Evolutionary conservation across 2,797 vertebrate genomes (phyloP).

Genomic region (Poecile montanus): DNA sequence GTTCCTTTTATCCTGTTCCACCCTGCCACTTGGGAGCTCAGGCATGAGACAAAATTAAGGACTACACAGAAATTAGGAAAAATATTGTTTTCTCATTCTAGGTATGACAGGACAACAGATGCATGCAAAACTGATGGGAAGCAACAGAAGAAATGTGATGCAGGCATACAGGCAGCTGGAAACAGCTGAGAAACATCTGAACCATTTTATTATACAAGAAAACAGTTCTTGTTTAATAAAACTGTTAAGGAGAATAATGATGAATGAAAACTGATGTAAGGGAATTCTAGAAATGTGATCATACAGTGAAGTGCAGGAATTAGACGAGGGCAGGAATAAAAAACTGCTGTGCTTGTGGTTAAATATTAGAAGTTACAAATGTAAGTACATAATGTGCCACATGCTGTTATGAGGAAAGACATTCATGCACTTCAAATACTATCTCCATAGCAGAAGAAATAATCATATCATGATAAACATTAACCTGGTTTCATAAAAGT

Average conservation of each 20-base stretch:
- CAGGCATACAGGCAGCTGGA: not conserved
- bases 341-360: not conserved
- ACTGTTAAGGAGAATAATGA: not conserved
- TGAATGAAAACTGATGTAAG: not conserved
- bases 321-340: not conserved
- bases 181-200: not conserved
- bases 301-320: not conserved
- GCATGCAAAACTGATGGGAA: not conserved
- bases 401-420: rapidly evolving
- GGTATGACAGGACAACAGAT: not conserved
- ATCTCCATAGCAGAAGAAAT: slow-evolving; percentile 9
- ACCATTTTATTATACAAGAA: not conserved
- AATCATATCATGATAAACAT: not conserved
- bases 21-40: not conserved
- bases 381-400: rapidly evolving
- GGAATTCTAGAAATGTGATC: not conserved
- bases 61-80: not conserved
- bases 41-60: not conserved
- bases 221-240: not conserved
- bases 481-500: not conserved
- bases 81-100: not conserved
- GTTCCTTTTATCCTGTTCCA: not conserved
- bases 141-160: not conserved
- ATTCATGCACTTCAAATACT: not conserved
- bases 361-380: not conserved